phyloP scores from a whole-genome alignment of 2,797 vertebrate genomes.

The Gymnocypris eckloni region DNA sequence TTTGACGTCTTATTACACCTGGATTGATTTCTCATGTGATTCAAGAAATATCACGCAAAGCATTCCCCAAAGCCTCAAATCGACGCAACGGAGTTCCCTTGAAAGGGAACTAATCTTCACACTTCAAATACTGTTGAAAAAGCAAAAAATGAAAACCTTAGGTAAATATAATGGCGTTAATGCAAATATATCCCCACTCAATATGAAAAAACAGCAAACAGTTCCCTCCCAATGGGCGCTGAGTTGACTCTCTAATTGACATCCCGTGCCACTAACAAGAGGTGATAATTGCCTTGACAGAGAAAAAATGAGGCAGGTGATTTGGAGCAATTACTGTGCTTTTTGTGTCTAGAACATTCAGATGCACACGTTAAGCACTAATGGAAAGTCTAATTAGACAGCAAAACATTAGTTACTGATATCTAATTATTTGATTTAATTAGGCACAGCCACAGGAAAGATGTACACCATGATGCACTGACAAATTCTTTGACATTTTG shows the following conservation, averaged over 20 bases:
- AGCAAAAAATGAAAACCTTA: background rate
- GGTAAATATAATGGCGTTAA: background rate
- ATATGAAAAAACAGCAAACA: background rate
- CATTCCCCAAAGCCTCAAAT: too few relatives aligned
- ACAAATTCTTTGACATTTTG: constrained; percentile 19
- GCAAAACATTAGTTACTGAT: constrained; percentile 49
- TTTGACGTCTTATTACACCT: too few relatives aligned
- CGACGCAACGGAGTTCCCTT: too few relatives aligned
- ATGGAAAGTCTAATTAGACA: constrained; percentile 50
- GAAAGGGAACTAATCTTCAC: too few relatives aligned
- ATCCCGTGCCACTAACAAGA: constrained; percentile 43
- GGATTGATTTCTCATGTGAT: too few relatives aligned
- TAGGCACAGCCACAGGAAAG: constrained; percentile 38
- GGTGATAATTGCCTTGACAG: constrained; percentile 41
- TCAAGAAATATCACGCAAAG: too few relatives aligned
- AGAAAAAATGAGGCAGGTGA: constrained; percentile 47
- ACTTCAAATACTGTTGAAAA: background rate
- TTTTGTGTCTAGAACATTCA: constrained; percentile 42
- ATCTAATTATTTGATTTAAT: constrained; percentile 54
- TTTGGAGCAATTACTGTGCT: constrained; percentile 55
- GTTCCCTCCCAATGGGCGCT: constrained; percentile 24
- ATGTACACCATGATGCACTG: constrained; percentile 22
- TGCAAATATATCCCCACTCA: background rate
- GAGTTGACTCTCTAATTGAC: constrained; percentile 52
- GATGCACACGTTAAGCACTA: constrained; percentile 39